A percentile compares a stretch with the other conserved stretches of the same genome.
Evolutionary conservation across 2,888 invertebrate species (phyloP).

Genomic region (Salticus scenicus): DNA sequence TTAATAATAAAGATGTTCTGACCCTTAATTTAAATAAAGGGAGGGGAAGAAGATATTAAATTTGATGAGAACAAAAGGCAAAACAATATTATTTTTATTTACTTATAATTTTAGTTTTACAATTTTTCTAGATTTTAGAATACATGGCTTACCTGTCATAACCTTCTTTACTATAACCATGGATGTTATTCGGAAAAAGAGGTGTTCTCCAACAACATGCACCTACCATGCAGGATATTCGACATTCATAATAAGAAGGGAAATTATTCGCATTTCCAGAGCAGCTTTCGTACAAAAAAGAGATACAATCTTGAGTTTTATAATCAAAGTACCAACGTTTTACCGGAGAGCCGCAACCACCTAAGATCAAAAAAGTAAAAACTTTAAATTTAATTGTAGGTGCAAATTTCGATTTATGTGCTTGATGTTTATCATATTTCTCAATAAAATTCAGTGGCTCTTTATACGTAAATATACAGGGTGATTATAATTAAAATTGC

Average conservation of each 20-base stretch:
- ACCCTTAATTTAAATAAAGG: too few relatives aligned
- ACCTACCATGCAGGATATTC: conserved; percentile 55
- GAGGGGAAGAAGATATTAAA: too few relatives aligned
- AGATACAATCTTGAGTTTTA: conserved; percentile 84
- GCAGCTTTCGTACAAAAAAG: conserved; percentile 83
- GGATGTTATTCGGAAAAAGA: conserved; percentile 20
- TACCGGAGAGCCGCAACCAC: conserved; percentile 29
- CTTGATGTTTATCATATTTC: too few relatives aligned
- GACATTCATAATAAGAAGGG: conserved; percentile 85
- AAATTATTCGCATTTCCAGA: conserved; percentile 91
- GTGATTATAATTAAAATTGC: too few relatives aligned
- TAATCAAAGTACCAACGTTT: conserved; percentile 86
- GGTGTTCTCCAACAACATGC: conserved; percentile 64
- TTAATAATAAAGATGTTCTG: too few relatives aligned
- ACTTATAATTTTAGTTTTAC: too few relatives aligned
- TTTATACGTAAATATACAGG: too few relatives aligned
- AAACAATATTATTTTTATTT: too few relatives aligned
- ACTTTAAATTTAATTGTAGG: background rate
- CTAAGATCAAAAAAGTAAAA: background rate
- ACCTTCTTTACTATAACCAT: conserved; percentile 45
- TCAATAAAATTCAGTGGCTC: too few relatives aligned
- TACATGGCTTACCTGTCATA: conserved; percentile 68
- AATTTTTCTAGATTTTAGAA: too few relatives aligned
- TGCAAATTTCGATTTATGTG: too few relatives aligned
- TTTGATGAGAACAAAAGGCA: too few relatives aligned